A percentile compares a stretch with the other conserved stretches of the same genome.
These are phyloP conservation scores for Iphiclides podalirius DNA, from an alignment of 2,888 invertebrate genomes.

Conservation along the genomic window DNA sequence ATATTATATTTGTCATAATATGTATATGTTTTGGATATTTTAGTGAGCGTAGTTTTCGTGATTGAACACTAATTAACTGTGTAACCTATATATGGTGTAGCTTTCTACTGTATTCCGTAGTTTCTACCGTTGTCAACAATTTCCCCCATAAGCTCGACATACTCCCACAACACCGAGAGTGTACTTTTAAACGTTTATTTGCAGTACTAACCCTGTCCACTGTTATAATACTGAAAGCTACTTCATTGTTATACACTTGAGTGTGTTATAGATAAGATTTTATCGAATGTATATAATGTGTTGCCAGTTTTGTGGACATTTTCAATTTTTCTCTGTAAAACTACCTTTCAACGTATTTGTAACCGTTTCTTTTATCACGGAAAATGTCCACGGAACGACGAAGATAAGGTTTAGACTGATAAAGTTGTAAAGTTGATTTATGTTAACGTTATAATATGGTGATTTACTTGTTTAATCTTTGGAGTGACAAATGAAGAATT, in stretches of 20 bases:
- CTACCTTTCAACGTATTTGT: no score
- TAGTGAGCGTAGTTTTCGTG: conserved; percentile 1
- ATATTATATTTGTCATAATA: neutral
- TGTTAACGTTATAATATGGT: no score
- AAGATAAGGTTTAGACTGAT: conserved; percentile 38
- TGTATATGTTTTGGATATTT: neutral
- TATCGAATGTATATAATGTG: conserved; percentile 36
- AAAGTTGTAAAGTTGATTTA: no score
- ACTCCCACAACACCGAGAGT: conserved; percentile 31
- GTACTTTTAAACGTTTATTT: conserved; percentile 31
- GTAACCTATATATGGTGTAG: neutral
- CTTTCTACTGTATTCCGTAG: conserved; percentile 3
- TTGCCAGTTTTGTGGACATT: conserved; percentile 46
- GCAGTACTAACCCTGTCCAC: conserved; percentile 42
- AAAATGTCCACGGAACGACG: conserved; percentile 36
- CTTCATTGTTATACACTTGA: conserved; percentile 34
- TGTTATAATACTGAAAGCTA: conserved; percentile 43
- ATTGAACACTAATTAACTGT: neutral
- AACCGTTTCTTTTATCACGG: conserved; percentile 22
- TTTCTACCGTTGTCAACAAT: conserved; percentile 6
- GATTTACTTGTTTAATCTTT: no score
- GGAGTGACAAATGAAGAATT: no score
- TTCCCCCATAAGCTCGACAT: conserved; percentile 24
- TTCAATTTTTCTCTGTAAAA: no score
- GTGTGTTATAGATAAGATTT: conserved; percentile 43